Conservation (phyloP, 2,888 invertebrate genomes). For the Dicycla oo region DNA sequence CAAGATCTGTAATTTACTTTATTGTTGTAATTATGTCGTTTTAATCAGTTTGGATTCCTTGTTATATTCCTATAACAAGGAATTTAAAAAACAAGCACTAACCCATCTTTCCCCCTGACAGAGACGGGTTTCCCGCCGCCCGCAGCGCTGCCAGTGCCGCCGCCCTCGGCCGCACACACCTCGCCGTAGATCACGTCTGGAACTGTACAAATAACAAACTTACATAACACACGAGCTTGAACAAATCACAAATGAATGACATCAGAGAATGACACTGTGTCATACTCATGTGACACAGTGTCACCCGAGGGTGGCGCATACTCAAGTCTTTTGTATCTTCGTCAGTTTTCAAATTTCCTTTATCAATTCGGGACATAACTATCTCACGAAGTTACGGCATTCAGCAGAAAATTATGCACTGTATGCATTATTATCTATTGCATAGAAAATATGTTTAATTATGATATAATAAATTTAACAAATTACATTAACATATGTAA, state of each 20-base stretch:
- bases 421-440: too few relatives aligned
- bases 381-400: too few relatives aligned
- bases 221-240: background rate
- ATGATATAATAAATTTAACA: too few relatives aligned
- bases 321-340: background rate
- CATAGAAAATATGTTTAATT: too few relatives aligned
- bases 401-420: too few relatives aligned
- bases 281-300: background rate
- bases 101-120: conserved; percentile 85
- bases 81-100: conserved; percentile 30
- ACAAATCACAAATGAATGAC: background rate
- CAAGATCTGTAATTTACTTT: background rate
- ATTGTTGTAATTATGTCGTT: background rate
- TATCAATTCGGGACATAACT: too few relatives aligned
- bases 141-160: conserved; percentile 16
- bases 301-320: background rate
- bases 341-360: too few relatives aligned
- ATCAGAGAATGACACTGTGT: background rate
- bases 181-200: conserved; percentile 91
- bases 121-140: conserved; percentile 66
- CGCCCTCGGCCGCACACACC: conserved; percentile 63
- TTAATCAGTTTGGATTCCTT: background rate
- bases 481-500: too few relatives aligned
- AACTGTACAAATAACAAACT: conserved; percentile 65
- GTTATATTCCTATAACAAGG: background rate